Base-by-base conservation (phyloP, 2,113 vertebrate species). In the Meleagris gallopavo region DNA sequence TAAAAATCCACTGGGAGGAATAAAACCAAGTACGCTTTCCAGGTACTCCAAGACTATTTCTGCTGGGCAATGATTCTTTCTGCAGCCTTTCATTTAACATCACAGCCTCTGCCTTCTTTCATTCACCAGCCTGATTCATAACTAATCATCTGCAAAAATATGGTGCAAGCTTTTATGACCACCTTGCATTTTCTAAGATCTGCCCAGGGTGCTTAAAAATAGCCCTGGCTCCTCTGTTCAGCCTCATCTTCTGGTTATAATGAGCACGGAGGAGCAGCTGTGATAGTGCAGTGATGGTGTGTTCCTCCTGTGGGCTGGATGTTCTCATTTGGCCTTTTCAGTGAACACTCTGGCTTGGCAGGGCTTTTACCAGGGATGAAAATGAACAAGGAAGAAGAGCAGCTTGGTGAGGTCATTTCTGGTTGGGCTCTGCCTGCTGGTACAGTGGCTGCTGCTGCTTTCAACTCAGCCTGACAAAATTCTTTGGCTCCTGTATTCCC, bases 361-460 rank as follows among this genome's bases (percentile, higher is more conserved):
- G 40, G 36, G 41, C 64, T 94, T 91, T 91, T 77, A 32, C 77
- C 57, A 67, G 90, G 46, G n/a, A 72, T 88, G 30, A 62, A 93
- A 95, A 83, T 8, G 21, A 76, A 77, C 0, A 4, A 65, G 76
- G 93, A 81, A 73, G 61, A 80, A 0, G 27, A 93, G 83, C 86
- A 93, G 91, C 85, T 91, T 83, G 79, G 52, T 86, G 83, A 86
- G 86, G 94, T 91, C 65, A 81, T 80, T 95, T 88, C 69, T 96
- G 72, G 22, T 64, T 48, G 72, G n/a, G 73, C 29, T 89, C 70
- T 93, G 75, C 82, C 83, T 93, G 87, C 82, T 94, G 85, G 36
- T 78, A 29, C 83, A 78, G 89, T 0, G 27, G 61, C 88, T 93
- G 75, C 91, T 93, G 75, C 87, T 83, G 61, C 76, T 95, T 90